Percentiles rank a stretch among this genome's conserved stretches.
Conservation (phyloP, 2,797 vertebrate genomes). For the Pelochelys cantorii region DNA sequence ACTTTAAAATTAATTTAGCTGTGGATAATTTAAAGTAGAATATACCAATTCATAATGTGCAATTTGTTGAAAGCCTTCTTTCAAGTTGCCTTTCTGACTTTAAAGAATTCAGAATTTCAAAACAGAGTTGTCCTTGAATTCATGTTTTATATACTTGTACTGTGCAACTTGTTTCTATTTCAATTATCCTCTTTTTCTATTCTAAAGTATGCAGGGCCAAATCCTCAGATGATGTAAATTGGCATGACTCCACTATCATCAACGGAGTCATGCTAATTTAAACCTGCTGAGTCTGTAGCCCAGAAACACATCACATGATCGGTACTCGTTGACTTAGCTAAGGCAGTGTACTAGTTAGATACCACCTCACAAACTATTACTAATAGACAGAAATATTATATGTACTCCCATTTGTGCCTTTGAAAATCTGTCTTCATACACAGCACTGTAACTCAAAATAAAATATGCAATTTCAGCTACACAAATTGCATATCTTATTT, state of each 20-base stretch:
- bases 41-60: background rate
- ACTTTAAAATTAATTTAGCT: background rate
- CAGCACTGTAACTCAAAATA: too few species aligned
- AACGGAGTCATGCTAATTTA: background rate
- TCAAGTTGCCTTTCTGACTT: background rate
- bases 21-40: background rate
- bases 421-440: background rate
- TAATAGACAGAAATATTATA: background rate
- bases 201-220: background rate
- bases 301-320: rapidly evolving
- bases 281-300: background rate
- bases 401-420: background rate
- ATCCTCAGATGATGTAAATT: rapidly evolving
- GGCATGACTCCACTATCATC: background rate
- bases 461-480: too few species aligned
- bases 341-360: background rate
- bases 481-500: too few species aligned
- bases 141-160: background rate
- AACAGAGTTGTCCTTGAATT: background rate
- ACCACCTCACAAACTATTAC: background rate
- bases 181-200: background rate
- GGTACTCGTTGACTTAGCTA: background rate
- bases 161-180: background rate
- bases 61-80: background rate
- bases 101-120: rapidly evolving